These are phyloP conservation scores for Clivina fossor DNA, from an alignment of 2,888 invertebrate genomes.

Conservation along the genomic window DNA sequence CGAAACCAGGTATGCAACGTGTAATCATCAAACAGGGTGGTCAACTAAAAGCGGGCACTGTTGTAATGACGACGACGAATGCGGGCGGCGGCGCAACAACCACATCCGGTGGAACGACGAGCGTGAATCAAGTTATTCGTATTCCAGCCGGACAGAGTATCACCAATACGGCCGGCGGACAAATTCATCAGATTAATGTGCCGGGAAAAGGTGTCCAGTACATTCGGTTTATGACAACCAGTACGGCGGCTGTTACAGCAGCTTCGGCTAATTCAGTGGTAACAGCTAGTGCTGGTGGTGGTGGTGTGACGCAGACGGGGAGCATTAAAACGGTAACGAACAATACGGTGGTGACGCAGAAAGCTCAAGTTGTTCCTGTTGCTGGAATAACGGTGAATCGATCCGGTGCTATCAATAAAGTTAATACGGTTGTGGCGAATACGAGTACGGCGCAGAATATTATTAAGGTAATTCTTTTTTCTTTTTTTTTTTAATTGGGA, in stretches of 20 bases:
- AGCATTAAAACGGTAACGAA: background rate
- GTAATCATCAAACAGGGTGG: conserved; percentile 57
- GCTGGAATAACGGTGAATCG: conserved; percentile 24
- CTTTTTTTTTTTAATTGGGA: too few relatives aligned
- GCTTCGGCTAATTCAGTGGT: conserved; percentile 42
- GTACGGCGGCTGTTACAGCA: conserved; percentile 47
- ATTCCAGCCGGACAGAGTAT: conserved; percentile 54
- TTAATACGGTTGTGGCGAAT: background rate
- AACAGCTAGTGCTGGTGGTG: conserved; percentile 33
- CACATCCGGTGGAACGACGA: conserved; percentile 33
- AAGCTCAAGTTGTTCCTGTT: conserved; percentile 35
- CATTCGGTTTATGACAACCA: conserved; percentile 66
- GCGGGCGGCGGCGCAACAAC: conserved; percentile 48
- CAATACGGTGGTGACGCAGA: conserved; percentile 1
- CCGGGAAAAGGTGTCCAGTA: conserved; percentile 73
- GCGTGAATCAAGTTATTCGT: conserved; percentile 51
- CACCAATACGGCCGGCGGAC: conserved; percentile 51
- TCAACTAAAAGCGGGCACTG: conserved; percentile 38
- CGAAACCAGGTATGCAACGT: conserved; percentile 54
- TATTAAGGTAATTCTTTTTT: conserved; percentile 24
- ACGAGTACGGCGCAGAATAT: conserved; percentile 19
- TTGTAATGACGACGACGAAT: conserved; percentile 35
- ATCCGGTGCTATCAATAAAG: background rate
- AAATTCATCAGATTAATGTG: conserved; percentile 72
- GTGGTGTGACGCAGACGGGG: background rate